Conservation (phyloP, 2,797 vertebrate species). For the Sebastolobus alascanus region DNA sequence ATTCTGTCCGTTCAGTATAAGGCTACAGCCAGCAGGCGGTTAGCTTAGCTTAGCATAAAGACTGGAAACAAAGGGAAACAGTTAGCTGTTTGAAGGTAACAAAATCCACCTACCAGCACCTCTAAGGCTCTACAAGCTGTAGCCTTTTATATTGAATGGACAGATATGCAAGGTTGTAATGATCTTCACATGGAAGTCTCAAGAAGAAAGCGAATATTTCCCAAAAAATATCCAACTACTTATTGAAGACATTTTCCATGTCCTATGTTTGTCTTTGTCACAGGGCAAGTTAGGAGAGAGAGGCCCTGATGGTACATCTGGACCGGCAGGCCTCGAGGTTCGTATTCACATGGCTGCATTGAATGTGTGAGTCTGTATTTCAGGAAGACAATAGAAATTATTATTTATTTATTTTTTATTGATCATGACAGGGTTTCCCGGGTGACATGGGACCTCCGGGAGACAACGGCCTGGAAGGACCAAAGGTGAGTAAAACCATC, state of each 20-base stretch:
- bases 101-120: neutral
- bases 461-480: slow-evolving; percentile 95
- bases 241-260: neutral
- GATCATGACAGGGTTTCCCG: slow-evolving; percentile 91
- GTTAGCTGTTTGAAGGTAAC: neutral
- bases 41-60: slow-evolving; percentile 5
- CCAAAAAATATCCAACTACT: neutral
- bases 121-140: neutral
- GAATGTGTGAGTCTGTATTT: neutral
- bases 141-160: neutral
- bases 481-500: slow-evolving; percentile 88
- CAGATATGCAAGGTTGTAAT: neutral
- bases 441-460: slow-evolving; percentile 98
- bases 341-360: slow-evolving; percentile 20
- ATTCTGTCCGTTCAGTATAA: neutral
- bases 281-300: slow-evolving; percentile 94
- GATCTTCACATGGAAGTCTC: neutral
- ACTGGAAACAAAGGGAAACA: neutral
- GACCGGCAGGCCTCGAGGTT: slow-evolving; percentile 95
- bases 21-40: neutral
- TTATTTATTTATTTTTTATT: slow-evolving; percentile 3
- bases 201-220: neutral
- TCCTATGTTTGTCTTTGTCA: slow-evolving; percentile 26
- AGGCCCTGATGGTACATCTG: slow-evolving; percentile 90
- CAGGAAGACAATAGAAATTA: neutral